These are phyloP conservation scores for Drosophila recens DNA, from an alignment of 2,888 invertebrate genomes.

Conservation along the genomic window DNA sequence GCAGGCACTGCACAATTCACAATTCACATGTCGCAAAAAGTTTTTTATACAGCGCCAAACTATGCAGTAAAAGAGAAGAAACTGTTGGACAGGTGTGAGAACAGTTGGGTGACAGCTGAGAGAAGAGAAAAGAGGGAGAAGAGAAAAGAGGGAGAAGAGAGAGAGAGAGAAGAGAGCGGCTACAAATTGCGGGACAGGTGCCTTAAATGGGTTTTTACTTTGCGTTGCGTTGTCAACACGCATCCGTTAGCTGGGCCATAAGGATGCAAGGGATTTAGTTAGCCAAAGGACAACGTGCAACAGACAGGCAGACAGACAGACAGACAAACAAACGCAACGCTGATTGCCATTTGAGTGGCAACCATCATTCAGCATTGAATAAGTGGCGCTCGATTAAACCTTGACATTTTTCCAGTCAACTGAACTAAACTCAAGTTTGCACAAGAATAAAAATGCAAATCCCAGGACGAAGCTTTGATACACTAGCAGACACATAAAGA, in stretches of 20 bases:
- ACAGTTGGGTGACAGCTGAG: constrained; percentile 6
- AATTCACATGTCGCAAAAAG: constrained; percentile 41
- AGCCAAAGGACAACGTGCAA: constrained; percentile 34
- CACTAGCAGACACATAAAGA: neutral
- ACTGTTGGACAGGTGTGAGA: constrained; percentile 10
- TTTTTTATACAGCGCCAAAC: constrained; percentile 32
- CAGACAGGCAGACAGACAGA: constrained; percentile 49
- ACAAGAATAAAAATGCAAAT: neutral
- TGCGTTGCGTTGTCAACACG: constrained; percentile 39
- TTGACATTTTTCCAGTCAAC: constrained; percentile 63
- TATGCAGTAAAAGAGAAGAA: constrained; percentile 15
- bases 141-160: constrained; percentile 51
- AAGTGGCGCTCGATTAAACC: constrained; percentile 49
- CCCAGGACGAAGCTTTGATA: neutral
- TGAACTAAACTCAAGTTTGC: constrained; percentile 10
- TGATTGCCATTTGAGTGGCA: constrained; percentile 70
- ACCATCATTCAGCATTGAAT: constrained; percentile 6
- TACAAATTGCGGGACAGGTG: constrained; percentile 56
- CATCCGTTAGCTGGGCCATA: constrained; percentile 5
- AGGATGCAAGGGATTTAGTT: constrained; percentile 46
- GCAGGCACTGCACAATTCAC: constrained; percentile 34
- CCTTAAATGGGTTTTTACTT: constrained; percentile 62
- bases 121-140: constrained; percentile 2
- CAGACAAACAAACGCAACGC: constrained; percentile 64
- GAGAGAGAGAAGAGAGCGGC: neutral